Base-by-base conservation (phyloP, 2,888 invertebrate genomes). In the Ophion ventricosus region DNA sequence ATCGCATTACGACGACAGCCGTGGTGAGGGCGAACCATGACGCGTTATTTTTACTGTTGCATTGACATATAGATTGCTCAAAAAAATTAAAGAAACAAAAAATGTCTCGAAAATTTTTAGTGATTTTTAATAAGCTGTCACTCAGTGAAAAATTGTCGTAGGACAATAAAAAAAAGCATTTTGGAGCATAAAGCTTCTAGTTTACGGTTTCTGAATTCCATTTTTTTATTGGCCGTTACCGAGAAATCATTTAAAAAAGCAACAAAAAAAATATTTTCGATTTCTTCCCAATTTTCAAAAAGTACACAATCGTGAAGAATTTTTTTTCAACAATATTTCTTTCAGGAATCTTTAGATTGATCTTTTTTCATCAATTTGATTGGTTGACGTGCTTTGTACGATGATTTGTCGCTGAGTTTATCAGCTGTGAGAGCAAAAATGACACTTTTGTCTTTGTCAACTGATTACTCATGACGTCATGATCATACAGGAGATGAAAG, bases 1-100 rank as follows among this genome's bases (percentile, higher is more conserved):
- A 59, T 77, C 72, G 72, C 66, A 57, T 72, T 72, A 59, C 66
- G 20, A 78, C 17, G 29, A 72, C 26, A 26, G 29, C 70, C 17
- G 26, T 66, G 63, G 59, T 40, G 25, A 59, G 57, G n/a, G 40
- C 40, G 64, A 61, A 66, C 26, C 72, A 17, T 73, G 61, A 17
- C 17, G 20, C 40, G 49, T 57, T 61, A 8, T 54, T 61, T 56
- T 61, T 57, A n/a, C 43, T 17, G 72, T 40, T 57, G n/a, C 66
- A 35, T 56, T 40, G 20, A 20, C 70, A 40, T 29, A 14, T 8
- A 40, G 54, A 49, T 5, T 14, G 20, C 23, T 20, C 57, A 23
- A 57, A 8, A 20, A 4, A 23, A 20, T 20, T 57, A n/a, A 10
- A 23, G 20, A 14, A 40, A 11, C 14, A 14, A 17, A 17, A 17